phyloP scores from a whole-genome alignment of 2,113 vertebrate genomes.

The Tricholaema leucomelas region DNA sequence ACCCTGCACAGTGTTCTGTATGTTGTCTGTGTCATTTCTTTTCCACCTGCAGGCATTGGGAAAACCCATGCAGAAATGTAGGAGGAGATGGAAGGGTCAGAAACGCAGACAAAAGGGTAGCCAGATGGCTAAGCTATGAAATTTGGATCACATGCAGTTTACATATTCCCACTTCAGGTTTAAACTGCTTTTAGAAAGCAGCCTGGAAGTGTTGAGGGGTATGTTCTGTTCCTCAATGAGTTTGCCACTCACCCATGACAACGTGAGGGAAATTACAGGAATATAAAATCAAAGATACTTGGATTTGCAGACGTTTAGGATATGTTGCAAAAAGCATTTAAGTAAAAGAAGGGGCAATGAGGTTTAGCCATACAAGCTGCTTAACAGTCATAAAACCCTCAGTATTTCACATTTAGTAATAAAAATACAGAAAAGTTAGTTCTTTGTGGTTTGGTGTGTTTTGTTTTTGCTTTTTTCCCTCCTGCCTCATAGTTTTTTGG shows the following conservation, averaged over 20 bases:
- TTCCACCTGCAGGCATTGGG: background rate
- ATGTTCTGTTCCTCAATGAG: background rate
- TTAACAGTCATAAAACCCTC: background rate
- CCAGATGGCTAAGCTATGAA: background rate
- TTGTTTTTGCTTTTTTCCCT: background rate
- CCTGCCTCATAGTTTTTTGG: background rate
- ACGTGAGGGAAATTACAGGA: background rate
- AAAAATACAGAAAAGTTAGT: background rate
- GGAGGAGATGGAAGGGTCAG: background rate
- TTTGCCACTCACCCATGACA: background rate
- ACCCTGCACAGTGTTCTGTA: background rate
- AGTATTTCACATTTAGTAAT: background rate
- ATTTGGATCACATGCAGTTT: background rate
- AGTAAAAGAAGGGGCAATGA: background rate
- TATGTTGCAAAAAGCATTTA: background rate
- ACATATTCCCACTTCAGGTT: background rate
- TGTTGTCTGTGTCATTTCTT: background rate
- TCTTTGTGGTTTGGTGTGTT: background rate
- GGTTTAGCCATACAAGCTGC: background rate
- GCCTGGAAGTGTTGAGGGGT: background rate
- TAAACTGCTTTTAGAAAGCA: conserved; percentile 11
- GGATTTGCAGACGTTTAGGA: background rate
- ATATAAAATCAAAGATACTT: background rate
- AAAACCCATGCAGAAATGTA: background rate
- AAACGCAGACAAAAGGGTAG: background rate